Base-by-base conservation (phyloP, 2,888 invertebrate species). In the Drosophila macrospina region DNA sequence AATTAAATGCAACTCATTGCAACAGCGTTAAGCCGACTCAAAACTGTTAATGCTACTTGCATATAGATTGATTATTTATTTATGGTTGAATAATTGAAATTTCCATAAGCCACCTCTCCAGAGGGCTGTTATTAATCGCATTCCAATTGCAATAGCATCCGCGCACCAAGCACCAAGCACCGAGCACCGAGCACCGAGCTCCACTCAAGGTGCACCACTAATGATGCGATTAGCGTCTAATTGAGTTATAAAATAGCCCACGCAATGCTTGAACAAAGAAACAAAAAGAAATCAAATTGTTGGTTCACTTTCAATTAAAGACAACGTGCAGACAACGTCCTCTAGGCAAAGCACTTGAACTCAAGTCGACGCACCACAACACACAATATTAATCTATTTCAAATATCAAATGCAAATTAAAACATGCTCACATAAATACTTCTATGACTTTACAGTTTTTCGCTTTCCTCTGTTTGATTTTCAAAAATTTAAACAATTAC, bases 51-150 rank as follows among this genome's bases (percentile, higher is more conserved):
- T 77, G 68, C 86, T 66, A 41, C 78, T 69, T 73, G 89, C 84
- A 84, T 89, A 87, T 87, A 86, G 79, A 84, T 89, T 89, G 84
- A 77, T 71, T 74, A 80, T 74, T 83, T 59, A 61, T 50, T 50
- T 57, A 70, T 78, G 32, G 24, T 24, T 39, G 45, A 63, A 64
- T 69, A 44, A 55, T 39, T 45, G 26, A 44, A 57, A 68, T 44
- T 66, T 39, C 45, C 52, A 28, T 28, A 28, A 28, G 28, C 7
- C 28, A 28, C 5, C 8, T 28, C 28, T 6, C 51, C 20, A 34
- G 48, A 59, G 62, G 59, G 75, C 78, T 65, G 54, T 16, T 39
- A 54, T 24, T 54, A 67, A 86, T 62, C 78, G 86, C 78, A 77
- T 55, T 44, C 44, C 55, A 34, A 55, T 55, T 44, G 44, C 44